Percentiles rank a stretch among this genome's conserved stretches.
Evolutionary conservation across 2,113 vertebrate genomes (phyloP).

Genomic region (Larimichthys crocea): DNA sequence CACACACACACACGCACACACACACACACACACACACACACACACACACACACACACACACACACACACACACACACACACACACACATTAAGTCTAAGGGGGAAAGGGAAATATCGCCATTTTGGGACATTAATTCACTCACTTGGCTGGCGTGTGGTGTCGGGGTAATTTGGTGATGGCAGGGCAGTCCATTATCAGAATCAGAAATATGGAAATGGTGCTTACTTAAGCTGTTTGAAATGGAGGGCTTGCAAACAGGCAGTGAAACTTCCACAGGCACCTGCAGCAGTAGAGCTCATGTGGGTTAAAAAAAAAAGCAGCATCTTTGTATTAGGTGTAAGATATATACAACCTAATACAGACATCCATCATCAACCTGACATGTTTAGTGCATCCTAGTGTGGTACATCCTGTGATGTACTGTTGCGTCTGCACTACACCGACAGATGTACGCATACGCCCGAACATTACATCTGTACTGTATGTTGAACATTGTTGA

Average conservation of each 20-base stretch:
- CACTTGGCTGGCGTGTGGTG: slow-evolving; percentile 59
- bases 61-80: not conserved
- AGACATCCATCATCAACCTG: not conserved
- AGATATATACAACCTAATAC: not conserved
- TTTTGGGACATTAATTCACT: slow-evolving; percentile 77
- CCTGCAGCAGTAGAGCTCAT: slow-evolving; percentile 13
- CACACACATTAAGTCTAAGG: slow-evolving; percentile 40
- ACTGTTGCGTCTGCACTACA: not conserved
- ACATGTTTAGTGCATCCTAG: not conserved
- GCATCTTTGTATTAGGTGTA: not conserved
- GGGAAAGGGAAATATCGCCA: slow-evolving; percentile 41
- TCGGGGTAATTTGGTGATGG: slow-evolving; percentile 76
- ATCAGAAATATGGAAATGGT: slow-evolving; percentile 77
- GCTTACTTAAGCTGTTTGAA: slow-evolving; percentile 57
- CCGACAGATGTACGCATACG: not conserved
- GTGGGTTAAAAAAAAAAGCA: not conserved
- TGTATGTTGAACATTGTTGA: not conserved
- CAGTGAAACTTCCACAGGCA: not conserved
- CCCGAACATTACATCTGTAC: not conserved
- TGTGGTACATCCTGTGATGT: not conserved
- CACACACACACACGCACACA: slow-evolving; percentile 7
- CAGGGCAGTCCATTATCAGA: slow-evolving; percentile 75
- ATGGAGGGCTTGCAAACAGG: slow-evolving; percentile 18
- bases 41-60: too few relatives aligned
- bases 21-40: not conserved